Evolutionary conservation across 2,888 invertebrate species (phyloP).

Genomic region (Cerastis rubricosa): DNA sequence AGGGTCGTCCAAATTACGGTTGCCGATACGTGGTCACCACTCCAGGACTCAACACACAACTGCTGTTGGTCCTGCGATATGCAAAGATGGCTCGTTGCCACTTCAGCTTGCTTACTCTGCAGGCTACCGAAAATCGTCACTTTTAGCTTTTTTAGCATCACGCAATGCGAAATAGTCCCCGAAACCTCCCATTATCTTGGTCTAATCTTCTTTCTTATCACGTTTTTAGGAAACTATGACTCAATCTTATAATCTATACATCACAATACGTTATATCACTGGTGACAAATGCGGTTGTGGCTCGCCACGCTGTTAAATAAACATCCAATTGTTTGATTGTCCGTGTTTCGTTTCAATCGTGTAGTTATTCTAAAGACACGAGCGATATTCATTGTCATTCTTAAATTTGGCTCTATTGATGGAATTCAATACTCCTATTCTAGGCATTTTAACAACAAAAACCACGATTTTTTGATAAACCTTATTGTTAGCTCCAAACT

Average conservation of each 20-base stretch:
- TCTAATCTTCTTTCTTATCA: slow-evolving; percentile 41
- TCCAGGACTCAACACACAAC: background rate
- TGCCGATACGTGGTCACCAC: background rate
- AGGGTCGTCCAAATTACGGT: too few relatives aligned
- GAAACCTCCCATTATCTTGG: slow-evolving; percentile 28
- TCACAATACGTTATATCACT: slow-evolving; percentile 69
- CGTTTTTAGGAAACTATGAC: slow-evolving; percentile 51
- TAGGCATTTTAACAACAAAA: background rate
- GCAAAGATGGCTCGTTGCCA: background rate
- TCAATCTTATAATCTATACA: slow-evolving; percentile 61
- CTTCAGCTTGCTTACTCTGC: background rate
- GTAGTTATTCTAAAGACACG: slow-evolving; percentile 58
- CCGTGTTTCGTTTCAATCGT: slow-evolving; percentile 58
- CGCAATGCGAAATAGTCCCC: slow-evolving; percentile 15
- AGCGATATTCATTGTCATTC: slow-evolving; percentile 51
- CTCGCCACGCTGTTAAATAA: slow-evolving; percentile 70
- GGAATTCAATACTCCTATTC: background rate
- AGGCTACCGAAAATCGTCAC: background rate
- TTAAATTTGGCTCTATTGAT: slow-evolving; percentile 17
- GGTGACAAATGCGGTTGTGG: slow-evolving; percentile 66
- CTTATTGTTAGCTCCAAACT: slow-evolving; percentile 8
- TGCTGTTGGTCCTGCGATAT: too few relatives aligned
- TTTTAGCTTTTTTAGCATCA: slow-evolving; percentile 1
- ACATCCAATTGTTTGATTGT: slow-evolving; percentile 73
- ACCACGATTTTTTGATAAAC: background rate